A percentile compares a stretch with the other conserved stretches of the same genome.
These are phyloP conservation scores for Atherinosoma microstoma DNA, from an alignment of 2,797 vertebrate genomes.

Conservation along the genomic window DNA sequence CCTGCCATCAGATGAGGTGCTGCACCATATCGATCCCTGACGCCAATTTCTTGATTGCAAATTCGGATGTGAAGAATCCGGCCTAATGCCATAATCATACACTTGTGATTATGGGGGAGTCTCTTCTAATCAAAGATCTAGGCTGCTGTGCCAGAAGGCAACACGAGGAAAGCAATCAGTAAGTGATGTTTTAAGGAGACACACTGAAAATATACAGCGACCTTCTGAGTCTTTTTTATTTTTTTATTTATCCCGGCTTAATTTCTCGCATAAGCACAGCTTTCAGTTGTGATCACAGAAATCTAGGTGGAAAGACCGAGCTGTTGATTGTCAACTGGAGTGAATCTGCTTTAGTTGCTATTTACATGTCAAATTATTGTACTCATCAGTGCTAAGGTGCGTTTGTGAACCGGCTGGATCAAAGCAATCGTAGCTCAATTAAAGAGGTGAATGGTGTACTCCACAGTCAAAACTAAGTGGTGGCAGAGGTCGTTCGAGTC, in stretches of 20 bases:
- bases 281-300: slow-evolving; percentile 55
- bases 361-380: slow-evolving; percentile 71
- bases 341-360: slow-evolving; percentile 64
- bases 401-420: slow-evolving; percentile 37
- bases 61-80: slow-evolving; percentile 81
- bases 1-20: slow-evolving; percentile 72
- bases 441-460: not conserved
- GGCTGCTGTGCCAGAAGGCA: slow-evolving; percentile 67
- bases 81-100: slow-evolving; percentile 87
- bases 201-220: slow-evolving; percentile 58
- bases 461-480: slow-evolving; percentile 5
- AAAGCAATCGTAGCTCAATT: slow-evolving; percentile 21
- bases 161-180: slow-evolving; percentile 72
- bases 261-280: slow-evolving; percentile 42
- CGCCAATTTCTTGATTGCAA: slow-evolving; percentile 86
- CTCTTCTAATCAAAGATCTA: slow-evolving; percentile 80
- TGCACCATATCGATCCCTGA: slow-evolving; percentile 77
- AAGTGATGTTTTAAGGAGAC: slow-evolving; percentile 66
- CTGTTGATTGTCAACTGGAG: slow-evolving; percentile 44
- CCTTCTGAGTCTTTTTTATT: slow-evolving; percentile 40
- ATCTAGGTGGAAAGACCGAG: slow-evolving; percentile 36
- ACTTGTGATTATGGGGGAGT: slow-evolving; percentile 81
- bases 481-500: slow-evolving; percentile 20
- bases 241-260: slow-evolving; percentile 26
- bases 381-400: slow-evolving; percentile 40